Evolutionary conservation across 1,140 invertebrate species (phyloP).

Genomic region (Propsilocerus akamusi): DNA sequence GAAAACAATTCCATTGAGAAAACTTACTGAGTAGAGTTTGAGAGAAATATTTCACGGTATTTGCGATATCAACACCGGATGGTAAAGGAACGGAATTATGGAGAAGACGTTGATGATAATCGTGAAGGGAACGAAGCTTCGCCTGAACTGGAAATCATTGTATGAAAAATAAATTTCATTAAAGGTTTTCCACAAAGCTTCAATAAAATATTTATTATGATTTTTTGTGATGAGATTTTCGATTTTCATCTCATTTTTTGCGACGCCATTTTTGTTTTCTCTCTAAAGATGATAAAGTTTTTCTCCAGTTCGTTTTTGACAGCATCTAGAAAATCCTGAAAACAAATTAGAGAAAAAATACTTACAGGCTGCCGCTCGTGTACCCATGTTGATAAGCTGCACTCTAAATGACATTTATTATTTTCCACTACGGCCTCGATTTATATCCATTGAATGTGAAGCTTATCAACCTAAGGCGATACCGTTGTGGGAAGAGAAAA

Average conservation of each 20-base stretch:
- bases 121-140: conserved; percentile 91
- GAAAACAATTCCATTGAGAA: conserved; percentile 7
- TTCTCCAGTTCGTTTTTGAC: too few species aligned
- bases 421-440: too few species aligned
- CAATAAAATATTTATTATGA: neutral
- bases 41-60: conserved; percentile 95
- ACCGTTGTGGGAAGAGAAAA: too few species aligned
- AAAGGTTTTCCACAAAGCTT: neutral
- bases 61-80: conserved; percentile 87
- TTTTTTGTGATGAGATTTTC: neutral
- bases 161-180: conserved; percentile 10
- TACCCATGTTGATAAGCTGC: conserved; percentile 51
- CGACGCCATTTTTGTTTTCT: neutral
- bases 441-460: too few species aligned
- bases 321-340: too few species aligned
- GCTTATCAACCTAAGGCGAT: too few species aligned
- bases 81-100: conserved; percentile 83
- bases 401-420: conserved; percentile 27
- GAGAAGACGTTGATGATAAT: conserved; percentile 82
- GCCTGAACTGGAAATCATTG: conserved; percentile 84
- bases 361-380: conserved; percentile 52
- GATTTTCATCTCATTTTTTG: neutral
- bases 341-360: conserved; percentile 13
- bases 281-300: neutral
- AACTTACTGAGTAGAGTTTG: conserved; percentile 86